Percentiles rank a stretch among this genome's conserved stretches.
phyloP scores from a whole-genome alignment of 2,888 invertebrate species.

The Stegophylla sp. region DNA sequence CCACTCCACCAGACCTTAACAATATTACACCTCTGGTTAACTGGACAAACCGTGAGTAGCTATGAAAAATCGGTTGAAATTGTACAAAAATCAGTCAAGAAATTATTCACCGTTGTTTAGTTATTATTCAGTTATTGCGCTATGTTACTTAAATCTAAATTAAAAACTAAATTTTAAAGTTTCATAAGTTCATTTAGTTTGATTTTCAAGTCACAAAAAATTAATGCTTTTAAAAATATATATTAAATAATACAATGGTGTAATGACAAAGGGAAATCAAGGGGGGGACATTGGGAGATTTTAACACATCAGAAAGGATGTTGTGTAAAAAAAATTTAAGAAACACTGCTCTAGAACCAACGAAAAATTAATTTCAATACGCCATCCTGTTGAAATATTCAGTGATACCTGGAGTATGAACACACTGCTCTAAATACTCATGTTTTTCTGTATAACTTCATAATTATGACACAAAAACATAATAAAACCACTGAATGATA shows the following conservation, averaged over 20 bases:
- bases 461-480: no score
- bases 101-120: conserved; percentile 33
- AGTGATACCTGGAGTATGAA: no score
- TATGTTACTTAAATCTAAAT: conserved; percentile 34
- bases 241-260: not conserved
- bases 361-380: no score
- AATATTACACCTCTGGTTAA: conserved; percentile 43
- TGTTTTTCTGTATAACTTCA: no score
- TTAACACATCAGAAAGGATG: no score
- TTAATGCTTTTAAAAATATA: not conserved
- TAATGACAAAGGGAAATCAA: not conserved
- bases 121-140: conserved; percentile 22
- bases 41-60: conserved; percentile 10
- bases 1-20: conserved; percentile 55
- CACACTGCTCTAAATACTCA: no score
- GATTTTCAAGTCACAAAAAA: not conserved
- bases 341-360: no score
- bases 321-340: no score
- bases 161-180: conserved; percentile 6
- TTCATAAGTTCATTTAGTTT: not conserved
- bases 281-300: not conserved
- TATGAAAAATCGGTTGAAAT: conserved; percentile 46
- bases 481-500: no score
- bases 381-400: no score
- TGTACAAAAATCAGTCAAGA: conserved; percentile 25